Conservation (phyloP, 2,797 vertebrate species). For the Helarctos malayanus region DNA sequence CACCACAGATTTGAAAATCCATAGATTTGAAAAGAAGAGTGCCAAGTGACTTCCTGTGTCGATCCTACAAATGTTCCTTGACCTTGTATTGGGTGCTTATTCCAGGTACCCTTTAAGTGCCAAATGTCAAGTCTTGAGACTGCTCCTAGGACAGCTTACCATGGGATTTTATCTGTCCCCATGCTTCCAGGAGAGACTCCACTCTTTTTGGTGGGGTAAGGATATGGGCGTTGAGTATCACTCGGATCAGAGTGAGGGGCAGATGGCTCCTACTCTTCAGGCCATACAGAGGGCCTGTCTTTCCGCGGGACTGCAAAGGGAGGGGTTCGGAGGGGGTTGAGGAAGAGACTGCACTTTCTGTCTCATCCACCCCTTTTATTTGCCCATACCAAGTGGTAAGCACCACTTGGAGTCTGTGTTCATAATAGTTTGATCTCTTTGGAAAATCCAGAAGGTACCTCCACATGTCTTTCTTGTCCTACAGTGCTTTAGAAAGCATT, state of each 20-base stretch:
- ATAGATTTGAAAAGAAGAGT: background rate
- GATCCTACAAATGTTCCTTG: background rate
- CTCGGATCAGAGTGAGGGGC: background rate
- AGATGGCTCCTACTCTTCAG: background rate
- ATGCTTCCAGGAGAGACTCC: background rate
- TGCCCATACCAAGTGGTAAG: fast-evolving
- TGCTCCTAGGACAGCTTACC: background rate
- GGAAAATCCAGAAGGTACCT: background rate
- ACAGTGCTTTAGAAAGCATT: background rate
- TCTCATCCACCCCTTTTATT: background rate
- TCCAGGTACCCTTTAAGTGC: background rate
- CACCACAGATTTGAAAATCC: background rate
- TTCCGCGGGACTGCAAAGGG: background rate
- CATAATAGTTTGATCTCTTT: background rate
- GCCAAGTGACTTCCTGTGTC: too few species aligned
- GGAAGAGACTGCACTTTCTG: background rate
- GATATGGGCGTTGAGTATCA: background rate
- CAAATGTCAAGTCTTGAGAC: background rate
- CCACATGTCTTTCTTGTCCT: background rate
- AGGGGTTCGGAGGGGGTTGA: background rate
- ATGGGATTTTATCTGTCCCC: background rate
- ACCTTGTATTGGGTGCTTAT: background rate
- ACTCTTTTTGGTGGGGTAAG: background rate
- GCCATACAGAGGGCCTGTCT: background rate
- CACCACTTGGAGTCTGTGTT: background rate